A percentile compares a stretch with the other conserved stretches of the same genome.
Conservation (phyloP, 2,797 vertebrate species). For the Nyctalus aviator region DNA sequence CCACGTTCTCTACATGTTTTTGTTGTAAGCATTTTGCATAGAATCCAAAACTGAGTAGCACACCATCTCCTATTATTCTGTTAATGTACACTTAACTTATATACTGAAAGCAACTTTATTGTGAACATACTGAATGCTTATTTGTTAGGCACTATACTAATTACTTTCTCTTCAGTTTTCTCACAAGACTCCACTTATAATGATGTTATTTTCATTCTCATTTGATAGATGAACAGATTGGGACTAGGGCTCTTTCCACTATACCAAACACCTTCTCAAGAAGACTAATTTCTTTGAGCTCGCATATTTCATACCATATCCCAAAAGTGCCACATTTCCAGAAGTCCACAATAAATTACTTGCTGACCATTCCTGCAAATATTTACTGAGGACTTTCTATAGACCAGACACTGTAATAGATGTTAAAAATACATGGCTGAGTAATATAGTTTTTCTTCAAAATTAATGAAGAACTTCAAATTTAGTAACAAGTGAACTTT, state of each 20-base stretch:
- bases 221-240: neutral
- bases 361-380: constrained; percentile 1
- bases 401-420: neutral
- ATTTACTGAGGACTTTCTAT: neutral
- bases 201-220: constrained; percentile 4
- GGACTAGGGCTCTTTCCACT: neutral
- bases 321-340: neutral
- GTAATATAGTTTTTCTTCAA: neutral
- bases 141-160: neutral
- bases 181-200: neutral
- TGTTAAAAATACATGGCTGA: neutral
- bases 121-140: neutral
- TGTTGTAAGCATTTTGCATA: neutral
- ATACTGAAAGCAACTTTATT: neutral
- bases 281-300: constrained; percentile 12
- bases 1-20: neutral
- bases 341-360: constrained; percentile 46
- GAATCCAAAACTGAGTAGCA: neutral
- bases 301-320: neutral
- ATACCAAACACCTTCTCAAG: neutral
- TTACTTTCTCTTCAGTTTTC: neutral
- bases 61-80: neutral
- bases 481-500: neutral
- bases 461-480: constrained; percentile 40
- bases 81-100: neutral